Base-by-base conservation (phyloP, 2,113 vertebrate genomes). In the Brachypteracias leptosomus region DNA sequence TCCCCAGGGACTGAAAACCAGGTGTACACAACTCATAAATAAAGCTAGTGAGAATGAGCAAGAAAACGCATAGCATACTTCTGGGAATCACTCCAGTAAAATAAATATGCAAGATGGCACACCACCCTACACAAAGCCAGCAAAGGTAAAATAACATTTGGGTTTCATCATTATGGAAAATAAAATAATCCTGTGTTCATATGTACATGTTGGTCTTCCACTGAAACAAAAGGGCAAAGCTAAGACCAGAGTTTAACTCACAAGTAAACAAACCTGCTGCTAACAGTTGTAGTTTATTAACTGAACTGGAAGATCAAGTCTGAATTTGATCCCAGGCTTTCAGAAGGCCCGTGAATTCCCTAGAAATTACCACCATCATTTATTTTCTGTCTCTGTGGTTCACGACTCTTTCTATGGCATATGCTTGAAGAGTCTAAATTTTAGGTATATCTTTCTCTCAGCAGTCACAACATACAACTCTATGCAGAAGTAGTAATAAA, bases 51-150 rank as follows among this genome's bases (percentile, higher is more conserved):
- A 93, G 74, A 96, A 89, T 38, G 59, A 94, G 77, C 79, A 96
- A 84, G 88, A 94, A 86, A 96, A 96, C 92, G 66, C 90, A 90
- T 90, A 90, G 65, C 77, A 83, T 83, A 90, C 90, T 92, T 89
- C 71, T 94, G 93, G 91, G 95, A 93, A 95, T 93, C 78, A 71
- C 80, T 96, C 96, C 95, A 92, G 88, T 74, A 97, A 97, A 97
- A 97, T 87, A 89, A 97, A 96, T 80, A 94, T 72, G 87, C 95
- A 95, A 94, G 96, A 96, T 97, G 92, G 85, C 78, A 95, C 63
- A 74, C 92, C 94, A 95, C 85, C 82, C 93, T 90, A 90, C 93
- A 92, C 95, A 97, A 91, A 96, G 76, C 84, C 93, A 81, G 88
- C 76, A 72, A 81, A 59, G 77, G 91, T 88, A 89, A 96, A 94